Percentiles rank a stretch among this genome's conserved stretches.
Conservation (phyloP, 2,888 invertebrate genomes). For the Cheilosia scutellata region DNA sequence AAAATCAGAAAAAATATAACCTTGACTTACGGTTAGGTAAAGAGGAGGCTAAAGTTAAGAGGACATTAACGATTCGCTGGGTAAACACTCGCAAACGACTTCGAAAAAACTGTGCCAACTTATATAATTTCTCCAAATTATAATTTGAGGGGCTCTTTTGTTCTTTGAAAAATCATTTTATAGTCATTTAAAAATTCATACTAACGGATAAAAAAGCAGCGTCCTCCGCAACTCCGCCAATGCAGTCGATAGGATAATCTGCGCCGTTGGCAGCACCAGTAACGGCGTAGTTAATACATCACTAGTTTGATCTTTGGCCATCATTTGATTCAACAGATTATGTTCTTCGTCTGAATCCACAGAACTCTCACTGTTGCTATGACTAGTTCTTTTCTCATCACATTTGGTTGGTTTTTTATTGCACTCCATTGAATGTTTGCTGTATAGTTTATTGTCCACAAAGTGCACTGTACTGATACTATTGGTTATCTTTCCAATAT, state of each 20-base stretch:
- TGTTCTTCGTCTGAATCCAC: conserved; percentile 70
- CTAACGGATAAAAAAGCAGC: conserved; percentile 85
- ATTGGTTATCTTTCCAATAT: conserved; percentile 82
- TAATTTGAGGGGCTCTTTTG: too few relatives aligned
- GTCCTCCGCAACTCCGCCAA: conserved; percentile 84
- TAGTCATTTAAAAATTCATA: conserved; percentile 64
- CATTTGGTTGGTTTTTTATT: neutral
- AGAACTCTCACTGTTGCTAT: conserved; percentile 67
- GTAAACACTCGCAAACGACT: too few relatives aligned
- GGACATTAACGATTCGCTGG: too few relatives aligned
- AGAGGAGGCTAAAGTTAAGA: too few relatives aligned
- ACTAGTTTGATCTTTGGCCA: conserved; percentile 13
- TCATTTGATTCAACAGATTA: conserved; percentile 62
- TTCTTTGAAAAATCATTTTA: too few relatives aligned
- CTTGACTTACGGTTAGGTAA: too few relatives aligned
- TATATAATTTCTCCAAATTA: too few relatives aligned
- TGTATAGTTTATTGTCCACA: conserved; percentile 52
- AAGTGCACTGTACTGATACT: conserved; percentile 77
- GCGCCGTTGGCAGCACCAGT: conserved; percentile 84
- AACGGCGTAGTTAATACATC: conserved; percentile 79
- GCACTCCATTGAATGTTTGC: conserved; percentile 49
- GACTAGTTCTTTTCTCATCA: conserved; percentile 43
- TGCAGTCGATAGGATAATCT: conserved; percentile 85
- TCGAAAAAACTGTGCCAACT: too few relatives aligned
- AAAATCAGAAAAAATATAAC: too few relatives aligned